A percentile compares a stretch with the other conserved stretches of the same genome.
phyloP scores from a whole-genome alignment of 2,113 vertebrate species.

The Stictonetta naevosa region DNA sequence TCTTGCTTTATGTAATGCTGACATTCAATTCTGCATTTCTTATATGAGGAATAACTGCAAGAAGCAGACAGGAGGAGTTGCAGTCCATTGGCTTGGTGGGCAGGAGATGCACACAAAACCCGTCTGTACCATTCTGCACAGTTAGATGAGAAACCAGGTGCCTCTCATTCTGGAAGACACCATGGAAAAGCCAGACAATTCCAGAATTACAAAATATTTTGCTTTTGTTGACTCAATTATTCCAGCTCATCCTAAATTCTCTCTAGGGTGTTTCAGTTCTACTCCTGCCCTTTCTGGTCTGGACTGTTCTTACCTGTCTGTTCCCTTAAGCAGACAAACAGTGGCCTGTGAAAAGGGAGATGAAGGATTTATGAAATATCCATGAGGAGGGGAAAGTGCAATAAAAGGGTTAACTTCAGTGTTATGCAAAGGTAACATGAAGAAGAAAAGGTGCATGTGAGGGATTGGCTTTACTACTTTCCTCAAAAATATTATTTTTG shows the following conservation, averaged over 20 bases:
- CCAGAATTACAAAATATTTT: neutral
- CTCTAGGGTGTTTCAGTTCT: neutral
- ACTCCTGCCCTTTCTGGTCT: neutral
- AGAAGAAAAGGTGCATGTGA: neutral
- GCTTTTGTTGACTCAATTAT: neutral
- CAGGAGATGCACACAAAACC: neutral
- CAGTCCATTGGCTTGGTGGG: neutral
- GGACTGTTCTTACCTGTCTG: neutral
- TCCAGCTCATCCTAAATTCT: neutral
- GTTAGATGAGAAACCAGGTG: neutral
- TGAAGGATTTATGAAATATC: neutral
- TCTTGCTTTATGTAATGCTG: neutral
- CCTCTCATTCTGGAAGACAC: neutral
- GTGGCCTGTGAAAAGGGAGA: neutral
- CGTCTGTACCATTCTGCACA: neutral
- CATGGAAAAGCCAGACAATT: neutral
- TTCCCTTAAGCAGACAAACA: neutral
- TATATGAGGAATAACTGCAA: neutral
- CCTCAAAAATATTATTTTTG: neutral
- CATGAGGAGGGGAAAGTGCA: neutral
- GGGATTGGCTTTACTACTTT: neutral
- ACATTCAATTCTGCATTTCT: neutral
- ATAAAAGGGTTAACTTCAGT: neutral
- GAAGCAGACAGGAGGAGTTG: neutral
- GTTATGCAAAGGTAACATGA: neutral